Evolutionary conservation across 2,113 vertebrate species (phyloP).

Genomic region (Circaetus cinerascens): DNA sequence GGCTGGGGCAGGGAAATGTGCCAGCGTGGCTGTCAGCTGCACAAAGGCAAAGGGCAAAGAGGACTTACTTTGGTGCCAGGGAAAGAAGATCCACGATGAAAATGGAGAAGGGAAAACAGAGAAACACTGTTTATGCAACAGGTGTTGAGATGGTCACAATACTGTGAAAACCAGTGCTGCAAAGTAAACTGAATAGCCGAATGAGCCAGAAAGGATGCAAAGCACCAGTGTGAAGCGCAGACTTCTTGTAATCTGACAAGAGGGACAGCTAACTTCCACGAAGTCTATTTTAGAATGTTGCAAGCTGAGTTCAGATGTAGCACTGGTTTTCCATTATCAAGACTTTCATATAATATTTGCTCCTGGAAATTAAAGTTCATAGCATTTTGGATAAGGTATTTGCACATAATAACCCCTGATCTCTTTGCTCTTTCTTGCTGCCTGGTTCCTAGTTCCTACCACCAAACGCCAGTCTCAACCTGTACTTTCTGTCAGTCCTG

Average conservation of each 20-base stretch:
- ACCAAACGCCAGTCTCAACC: not conserved
- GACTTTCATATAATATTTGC: not conserved
- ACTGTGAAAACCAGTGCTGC: not conserved
- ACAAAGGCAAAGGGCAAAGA: not conserved
- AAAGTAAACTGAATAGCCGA: not conserved
- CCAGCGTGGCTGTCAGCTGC: not conserved
- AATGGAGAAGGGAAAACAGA: not conserved
- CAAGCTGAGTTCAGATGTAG: not conserved
- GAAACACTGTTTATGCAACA: not conserved
- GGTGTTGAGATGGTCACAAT: not conserved
- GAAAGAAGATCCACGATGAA: not conserved
- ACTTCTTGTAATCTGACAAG: not conserved
- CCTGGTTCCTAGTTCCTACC: not conserved
- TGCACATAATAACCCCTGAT: not conserved
- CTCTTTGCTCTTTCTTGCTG: not conserved
- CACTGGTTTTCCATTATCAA: not conserved
- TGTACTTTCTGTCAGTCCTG: not conserved
- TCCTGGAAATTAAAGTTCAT: slow-evolving; percentile 11
- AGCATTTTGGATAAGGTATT: not conserved
- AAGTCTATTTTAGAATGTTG: not conserved
- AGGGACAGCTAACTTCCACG: not conserved
- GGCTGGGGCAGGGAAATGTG: not conserved
- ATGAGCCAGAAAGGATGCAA: not conserved
- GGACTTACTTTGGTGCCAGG: not conserved
- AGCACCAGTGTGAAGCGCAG: not conserved